Evolutionary conservation across 2,888 invertebrate species (phyloP).

Genomic region (Scaptomyza tumidula): DNA sequence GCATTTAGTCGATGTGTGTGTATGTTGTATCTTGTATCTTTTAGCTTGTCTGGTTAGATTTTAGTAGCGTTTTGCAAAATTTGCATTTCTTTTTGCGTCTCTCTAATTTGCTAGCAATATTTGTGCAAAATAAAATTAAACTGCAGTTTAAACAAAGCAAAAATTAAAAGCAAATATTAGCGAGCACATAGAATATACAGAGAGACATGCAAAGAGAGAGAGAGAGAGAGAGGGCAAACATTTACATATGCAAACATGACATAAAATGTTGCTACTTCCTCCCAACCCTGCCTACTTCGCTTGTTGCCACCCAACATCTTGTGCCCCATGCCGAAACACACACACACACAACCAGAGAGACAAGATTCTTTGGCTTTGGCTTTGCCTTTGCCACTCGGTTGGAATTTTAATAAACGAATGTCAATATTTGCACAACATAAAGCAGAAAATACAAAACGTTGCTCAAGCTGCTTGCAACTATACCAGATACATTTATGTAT

Average conservation of each 20-base stretch:
- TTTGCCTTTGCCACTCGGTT: constrained; percentile 73
- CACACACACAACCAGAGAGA: background rate
- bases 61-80: constrained; percentile 38
- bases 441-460: constrained; percentile 67
- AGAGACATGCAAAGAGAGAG: constrained; percentile 7
- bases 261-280: constrained; percentile 54
- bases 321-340: constrained; percentile 63
- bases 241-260: constrained; percentile 80
- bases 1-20: constrained; percentile 13
- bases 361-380: constrained; percentile 51
- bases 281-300: background rate
- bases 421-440: constrained; percentile 82
- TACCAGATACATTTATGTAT: constrained; percentile 46
- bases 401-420: constrained; percentile 82
- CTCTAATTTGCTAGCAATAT: constrained; percentile 76
- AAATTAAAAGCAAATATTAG: constrained; percentile 82
- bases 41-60: constrained; percentile 18
- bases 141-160: constrained; percentile 82
- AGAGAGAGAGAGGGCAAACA: constrained; percentile 36
- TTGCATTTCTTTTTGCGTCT: constrained; percentile 57
- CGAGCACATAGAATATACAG: constrained; percentile 45
- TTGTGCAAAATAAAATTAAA: constrained; percentile 82
- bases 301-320: constrained; percentile 28
- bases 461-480: constrained; percentile 58
- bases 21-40: constrained; percentile 36